Evolutionary conservation across 2,113 vertebrate genomes (phyloP).

Genomic region (Hypocryptadius cinnamomeus): DNA sequence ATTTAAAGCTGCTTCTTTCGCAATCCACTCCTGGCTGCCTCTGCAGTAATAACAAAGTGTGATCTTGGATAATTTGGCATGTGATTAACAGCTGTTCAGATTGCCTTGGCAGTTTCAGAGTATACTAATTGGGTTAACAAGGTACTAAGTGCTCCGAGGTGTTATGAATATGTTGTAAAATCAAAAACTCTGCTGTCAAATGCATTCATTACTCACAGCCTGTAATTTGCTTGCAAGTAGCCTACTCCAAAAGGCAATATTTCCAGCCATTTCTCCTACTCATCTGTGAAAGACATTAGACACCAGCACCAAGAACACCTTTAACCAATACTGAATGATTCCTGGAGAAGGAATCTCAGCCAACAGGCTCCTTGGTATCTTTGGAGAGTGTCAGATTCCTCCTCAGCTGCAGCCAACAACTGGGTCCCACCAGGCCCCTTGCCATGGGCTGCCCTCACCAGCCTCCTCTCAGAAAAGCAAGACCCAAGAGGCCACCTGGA

Average conservation of each 20-base stretch:
- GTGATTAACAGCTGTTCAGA: conserved; percentile 22
- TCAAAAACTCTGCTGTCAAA: not conserved
- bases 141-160: conserved; percentile 31
- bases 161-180: conserved; percentile 19
- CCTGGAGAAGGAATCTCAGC: not conserved
- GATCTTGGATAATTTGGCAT: not conserved
- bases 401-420: not conserved
- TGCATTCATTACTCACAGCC: not conserved
- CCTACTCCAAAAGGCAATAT: not conserved
- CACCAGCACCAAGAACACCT: not conserved
- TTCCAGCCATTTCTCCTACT: not conserved
- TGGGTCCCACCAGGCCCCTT: not conserved
- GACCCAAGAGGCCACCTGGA: too few species aligned
- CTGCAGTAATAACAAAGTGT: not conserved
- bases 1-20: not conserved
- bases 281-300: not conserved
- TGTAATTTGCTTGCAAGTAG: not conserved
- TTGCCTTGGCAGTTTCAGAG: conserved; percentile 14
- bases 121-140: conserved; percentile 44
- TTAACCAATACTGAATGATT: not conserved
- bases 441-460: not conserved
- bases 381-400: not conserved
- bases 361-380: not conserved
- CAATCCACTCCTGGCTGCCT: not conserved
- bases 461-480: not conserved